Conservation (phyloP, 2,797 vertebrate genomes). For the Rhodeus uyekii region DNA sequence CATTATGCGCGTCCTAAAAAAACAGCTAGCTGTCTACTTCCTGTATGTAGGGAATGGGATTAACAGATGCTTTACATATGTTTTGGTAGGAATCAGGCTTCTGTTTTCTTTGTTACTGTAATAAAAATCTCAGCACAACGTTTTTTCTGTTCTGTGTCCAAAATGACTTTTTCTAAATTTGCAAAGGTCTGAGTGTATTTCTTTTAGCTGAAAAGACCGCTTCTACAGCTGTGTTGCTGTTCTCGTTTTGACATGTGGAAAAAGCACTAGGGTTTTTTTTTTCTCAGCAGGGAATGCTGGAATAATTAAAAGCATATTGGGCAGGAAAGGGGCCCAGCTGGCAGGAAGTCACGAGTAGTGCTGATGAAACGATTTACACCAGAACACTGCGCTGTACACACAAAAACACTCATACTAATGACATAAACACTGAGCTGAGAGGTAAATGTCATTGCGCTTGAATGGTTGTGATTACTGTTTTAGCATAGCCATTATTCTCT, state of each 20-base stretch:
- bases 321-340: constrained; percentile 51
- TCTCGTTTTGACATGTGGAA: constrained; percentile 6
- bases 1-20: not conserved
- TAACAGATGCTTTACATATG: constrained; percentile 33
- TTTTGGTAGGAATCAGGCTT: constrained; percentile 5
- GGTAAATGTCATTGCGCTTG: not conserved
- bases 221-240: constrained; percentile 7
- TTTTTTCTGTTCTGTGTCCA: not conserved
- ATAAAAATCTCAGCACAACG: not conserved
- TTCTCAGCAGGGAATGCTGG: constrained; percentile 37
- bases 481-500: not conserved
- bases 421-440: constrained; percentile 13
- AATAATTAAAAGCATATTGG: constrained; percentile 54
- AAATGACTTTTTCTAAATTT: not conserved
- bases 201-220: not conserved
- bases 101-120: constrained; percentile 6
- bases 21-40: not conserved
- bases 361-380: constrained; percentile 20
- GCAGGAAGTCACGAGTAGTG: constrained; percentile 44
- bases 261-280: constrained; percentile 13
- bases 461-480: not conserved
- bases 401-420: constrained; percentile 3
- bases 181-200: constrained; percentile 6
- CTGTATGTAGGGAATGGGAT: not conserved
- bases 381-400: not conserved